phyloP scores from a whole-genome alignment of 2,888 invertebrate species.

The Standfussiana lucernea region DNA sequence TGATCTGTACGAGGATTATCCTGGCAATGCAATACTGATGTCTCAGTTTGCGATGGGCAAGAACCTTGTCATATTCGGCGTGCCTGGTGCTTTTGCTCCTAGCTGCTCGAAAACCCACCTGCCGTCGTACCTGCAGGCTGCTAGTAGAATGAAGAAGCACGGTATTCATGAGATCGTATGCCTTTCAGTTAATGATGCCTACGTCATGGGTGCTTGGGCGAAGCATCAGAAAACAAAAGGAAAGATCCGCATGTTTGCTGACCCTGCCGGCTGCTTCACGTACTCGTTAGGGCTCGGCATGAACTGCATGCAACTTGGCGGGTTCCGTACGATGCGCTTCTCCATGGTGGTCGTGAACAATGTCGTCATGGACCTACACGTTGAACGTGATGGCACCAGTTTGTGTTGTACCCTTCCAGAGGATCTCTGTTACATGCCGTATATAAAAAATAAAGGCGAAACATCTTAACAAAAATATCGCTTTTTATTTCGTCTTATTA shows the following conservation, averaged over 20 bases:
- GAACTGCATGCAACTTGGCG: conserved; percentile 11
- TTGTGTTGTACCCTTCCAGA: conserved; percentile 28
- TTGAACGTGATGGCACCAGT: conserved; percentile 47
- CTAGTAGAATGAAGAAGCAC: conserved; percentile 93
- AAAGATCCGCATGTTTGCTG: conserved; percentile 90
- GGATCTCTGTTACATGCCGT: conserved; percentile 16
- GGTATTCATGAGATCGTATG: conserved; percentile 96
- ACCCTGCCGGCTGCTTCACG: conserved; percentile 37
- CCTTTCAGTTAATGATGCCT: conserved; percentile 97
- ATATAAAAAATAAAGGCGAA: background rate
- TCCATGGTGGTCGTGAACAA: conserved; percentile 39
- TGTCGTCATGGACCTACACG: background rate
- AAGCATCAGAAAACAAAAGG: conserved; percentile 94
- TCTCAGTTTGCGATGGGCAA: conserved; percentile 93
- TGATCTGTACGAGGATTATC: conserved; percentile 95
- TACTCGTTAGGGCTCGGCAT: conserved; percentile 47
- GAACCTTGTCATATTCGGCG: conserved; percentile 96
- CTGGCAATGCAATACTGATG: conserved; percentile 95
- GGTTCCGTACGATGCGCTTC: conserved; percentile 45
- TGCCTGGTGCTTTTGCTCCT: conserved; percentile 98
- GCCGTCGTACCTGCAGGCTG: conserved; percentile 95
- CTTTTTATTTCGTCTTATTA: background rate
- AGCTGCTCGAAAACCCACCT: conserved; percentile 97
- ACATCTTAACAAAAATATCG: background rate
- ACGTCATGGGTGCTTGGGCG: conserved; percentile 98